phyloP scores from a whole-genome alignment of 2,113 vertebrate genomes.

The Phylloscopus trochiloides region DNA sequence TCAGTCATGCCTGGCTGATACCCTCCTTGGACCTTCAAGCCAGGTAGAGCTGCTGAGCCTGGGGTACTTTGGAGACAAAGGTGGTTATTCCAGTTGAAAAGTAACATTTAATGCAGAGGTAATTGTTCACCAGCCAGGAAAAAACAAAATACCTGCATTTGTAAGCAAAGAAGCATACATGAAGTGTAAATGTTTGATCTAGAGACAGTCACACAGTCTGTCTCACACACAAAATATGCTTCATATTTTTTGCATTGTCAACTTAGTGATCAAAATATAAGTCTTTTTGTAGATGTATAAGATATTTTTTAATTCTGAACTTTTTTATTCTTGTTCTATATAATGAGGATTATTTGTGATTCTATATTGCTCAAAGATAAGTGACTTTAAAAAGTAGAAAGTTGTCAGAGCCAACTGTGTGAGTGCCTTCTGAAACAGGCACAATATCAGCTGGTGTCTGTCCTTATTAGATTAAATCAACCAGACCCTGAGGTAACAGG shows the following conservation, averaged over 20 bases:
- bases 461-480: conserved; percentile 39
- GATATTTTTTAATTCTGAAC: background rate
- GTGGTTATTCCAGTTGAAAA: background rate
- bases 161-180: background rate
- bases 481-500: background rate
- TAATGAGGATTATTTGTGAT: background rate
- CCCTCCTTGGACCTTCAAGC: background rate
- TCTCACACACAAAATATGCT: background rate
- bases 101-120: background rate
- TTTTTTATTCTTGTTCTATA: background rate
- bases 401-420: background rate
- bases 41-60: background rate
- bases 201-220: background rate
- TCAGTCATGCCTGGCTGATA: background rate
- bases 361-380: background rate
- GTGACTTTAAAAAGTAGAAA: background rate
- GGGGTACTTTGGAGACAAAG: background rate
- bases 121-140: background rate
- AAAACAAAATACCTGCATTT: background rate
- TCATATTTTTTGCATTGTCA: background rate
- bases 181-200: background rate
- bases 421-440: background rate
- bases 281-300: background rate
- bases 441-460: background rate
- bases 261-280: background rate